These are phyloP conservation scores for Paracentrotus lividus DNA, from an alignment of 53 echinoderm and acorn worm genomes.

Conservation along the genomic window DNA sequence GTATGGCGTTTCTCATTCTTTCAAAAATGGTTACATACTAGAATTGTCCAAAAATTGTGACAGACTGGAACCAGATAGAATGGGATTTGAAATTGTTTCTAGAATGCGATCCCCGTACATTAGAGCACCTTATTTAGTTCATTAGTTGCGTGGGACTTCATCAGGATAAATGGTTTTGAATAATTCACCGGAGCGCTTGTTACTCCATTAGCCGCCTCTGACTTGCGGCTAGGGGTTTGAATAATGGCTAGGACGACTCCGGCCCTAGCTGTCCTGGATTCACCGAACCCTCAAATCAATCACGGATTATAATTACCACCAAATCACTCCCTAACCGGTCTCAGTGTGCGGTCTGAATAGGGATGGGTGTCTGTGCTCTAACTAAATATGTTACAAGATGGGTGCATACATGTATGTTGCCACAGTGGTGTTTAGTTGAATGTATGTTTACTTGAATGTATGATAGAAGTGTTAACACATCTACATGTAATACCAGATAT, in stretches of 20 bases:
- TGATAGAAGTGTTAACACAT: no score
- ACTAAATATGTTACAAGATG: not conserved
- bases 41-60: no score
- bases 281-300: slow-evolving; percentile 65
- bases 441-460: no score
- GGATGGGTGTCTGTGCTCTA: slow-evolving; percentile 16
- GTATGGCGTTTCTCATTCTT: no score
- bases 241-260: not conserved
- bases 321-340: slow-evolving; percentile 45
- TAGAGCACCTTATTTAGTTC: not conserved
- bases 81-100: not conserved
- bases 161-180: slow-evolving; percentile 36
- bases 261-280: slow-evolving; percentile 8
- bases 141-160: slow-evolving; percentile 7
- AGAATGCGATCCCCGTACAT: not conserved
- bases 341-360: slow-evolving; percentile 58
- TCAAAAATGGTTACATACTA: no score
- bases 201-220: slow-evolving; percentile 28
- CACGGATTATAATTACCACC: slow-evolving; percentile 48
- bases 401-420: slow-evolving; percentile 8
- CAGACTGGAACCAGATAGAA: no score
- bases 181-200: slow-evolving; percentile 53
- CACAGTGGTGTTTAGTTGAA: not conserved
- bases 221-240: slow-evolving; percentile 38
- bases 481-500: no score